Evolutionary conservation across 1,140 invertebrate genomes (phyloP), one percentile per base, ranked within the genome.

Genomic region (Aporrectodea caliginosa): DNA sequence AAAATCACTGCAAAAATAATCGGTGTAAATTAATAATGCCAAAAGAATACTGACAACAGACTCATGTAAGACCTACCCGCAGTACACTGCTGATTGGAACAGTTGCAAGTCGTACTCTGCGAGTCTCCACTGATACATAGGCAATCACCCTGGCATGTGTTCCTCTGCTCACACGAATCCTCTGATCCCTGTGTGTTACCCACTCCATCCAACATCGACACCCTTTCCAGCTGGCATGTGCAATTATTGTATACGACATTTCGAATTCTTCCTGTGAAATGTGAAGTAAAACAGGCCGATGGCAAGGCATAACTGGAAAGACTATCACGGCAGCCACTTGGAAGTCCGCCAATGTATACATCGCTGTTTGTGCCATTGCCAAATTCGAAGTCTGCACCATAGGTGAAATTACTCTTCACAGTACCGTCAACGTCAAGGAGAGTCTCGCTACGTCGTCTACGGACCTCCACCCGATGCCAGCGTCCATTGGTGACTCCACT

Each of bases 221-320:
- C 85, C 22, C 86, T 81, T 1, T 82, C 81, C 16, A 83, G 83
- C 29, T 82, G 77, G 74, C 86, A 87, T 6, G 86, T 82, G 81
- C 86, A 87, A 77, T 87, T 87, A 78, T 83, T 83, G 80, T 87
- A 87, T 12, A 86, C 78, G 0, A 87, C 84, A 80, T 87, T 87
- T 72, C 86, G 73, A 14, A 87, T 82, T 32, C 83, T 79, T 1
- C 85, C 85, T 6, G 34, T 34, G 71, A 85, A 85, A 69, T 75
- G 75, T 1, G 78, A 81, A 69, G 85, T 22, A 69, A 81, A 82
- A 35, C 82, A 80, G 0, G 75, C 81, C 0, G 83, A 83, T 12
- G 86, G 84, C 69, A 85, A 74, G 14, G 85, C 84, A 0, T 84
- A 69, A 6, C 79, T 70, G 27, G 77, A 69, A 14, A 85, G 68